Evolutionary conservation across 1,140 invertebrate species (phyloP), one percentile per base, ranked within the genome.

Genomic region (Macrobrachium rosenbergii): DNA sequence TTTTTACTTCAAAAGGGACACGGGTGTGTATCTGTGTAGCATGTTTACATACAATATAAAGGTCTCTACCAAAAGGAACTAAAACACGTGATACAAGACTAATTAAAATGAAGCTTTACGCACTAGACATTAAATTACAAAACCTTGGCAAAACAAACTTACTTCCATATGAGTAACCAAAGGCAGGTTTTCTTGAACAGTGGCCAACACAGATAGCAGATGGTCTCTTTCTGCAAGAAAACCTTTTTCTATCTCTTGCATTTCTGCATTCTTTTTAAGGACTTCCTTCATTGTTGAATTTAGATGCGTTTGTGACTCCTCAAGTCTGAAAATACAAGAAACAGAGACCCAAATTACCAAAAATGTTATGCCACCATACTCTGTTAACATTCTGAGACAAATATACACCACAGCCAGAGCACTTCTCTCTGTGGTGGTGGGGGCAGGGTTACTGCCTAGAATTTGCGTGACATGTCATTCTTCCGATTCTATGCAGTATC

Each of bases 181-280:
- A 6, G 85, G 60, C 19, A 82, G 14, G 59, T 81, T 87, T 43
- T 87, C 85, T 63, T 87, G 78, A 5, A 87, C 78, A 17, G 78
- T 43, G 14, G 85, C 52, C n/a, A 87, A 82, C 21, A 81, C 67
- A 62, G 85, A 81, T 14, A 87, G 60, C 16, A 87, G 84, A 23
- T 87, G 78, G 58, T 87, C 84, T 52, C 79, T 52, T 45, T 87
- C 84, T 19, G 84, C 84, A 52, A 87, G 64, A 77, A 77, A 87
- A 12, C n/a, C 63, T 21, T 60, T 81, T 58, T 87, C 84, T 62
- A 63, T 14, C 23, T 43, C 58, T n/a, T 87, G 84, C n/a, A 87
- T n/a, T 19, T 81, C 59, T 63, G 37, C 64, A 60, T 45, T 81
- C 43, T 37, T 63, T 43, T 73, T 63, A 12, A 87, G 17, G 0